Percentiles rank a stretch among this genome's conserved stretches.
phyloP scores from a whole-genome alignment of 2,888 invertebrate species.

The Gymnocheta viridis region DNA sequence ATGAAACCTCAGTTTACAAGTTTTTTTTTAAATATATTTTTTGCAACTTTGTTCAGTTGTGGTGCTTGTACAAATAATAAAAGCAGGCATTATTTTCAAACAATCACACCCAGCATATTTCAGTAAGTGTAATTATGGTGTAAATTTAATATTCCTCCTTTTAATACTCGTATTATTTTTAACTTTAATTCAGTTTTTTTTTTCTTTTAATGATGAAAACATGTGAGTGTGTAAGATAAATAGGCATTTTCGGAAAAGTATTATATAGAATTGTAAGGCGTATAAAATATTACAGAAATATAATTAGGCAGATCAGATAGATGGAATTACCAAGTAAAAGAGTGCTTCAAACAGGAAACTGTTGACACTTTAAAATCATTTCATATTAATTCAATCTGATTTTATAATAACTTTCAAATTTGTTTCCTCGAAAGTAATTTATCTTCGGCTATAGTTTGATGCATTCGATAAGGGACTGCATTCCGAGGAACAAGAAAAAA shows the following conservation, averaged over 20 bases:
- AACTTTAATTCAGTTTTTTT: conserved; percentile 2
- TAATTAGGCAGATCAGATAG: too few relatives aligned
- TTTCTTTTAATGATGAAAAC: neutral
- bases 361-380: too few relatives aligned
- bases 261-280: neutral
- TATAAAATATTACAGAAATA: too few relatives aligned
- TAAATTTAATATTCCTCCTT: conserved; percentile 67
- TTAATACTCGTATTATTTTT: conserved; percentile 43
- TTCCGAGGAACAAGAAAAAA: too few relatives aligned
- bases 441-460: too few relatives aligned
- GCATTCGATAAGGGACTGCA: too few relatives aligned
- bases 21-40: conserved; percentile 60
- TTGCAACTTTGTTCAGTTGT: conserved; percentile 26
- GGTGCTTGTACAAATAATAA: conserved; percentile 47
- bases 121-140: conserved; percentile 66
- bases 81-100: conserved; percentile 59
- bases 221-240: conserved; percentile 25
- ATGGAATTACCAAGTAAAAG: too few relatives aligned
- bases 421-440: too few relatives aligned
- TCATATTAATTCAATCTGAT: too few relatives aligned
- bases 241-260: neutral
- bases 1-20: conserved; percentile 52
- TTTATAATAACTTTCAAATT: too few relatives aligned
- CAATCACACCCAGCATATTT: conserved; percentile 64
- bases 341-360: too few relatives aligned